These are phyloP conservation scores for Lochmaea capreae DNA, from an alignment of 2,888 invertebrate genomes.

Conservation along the genomic window DNA sequence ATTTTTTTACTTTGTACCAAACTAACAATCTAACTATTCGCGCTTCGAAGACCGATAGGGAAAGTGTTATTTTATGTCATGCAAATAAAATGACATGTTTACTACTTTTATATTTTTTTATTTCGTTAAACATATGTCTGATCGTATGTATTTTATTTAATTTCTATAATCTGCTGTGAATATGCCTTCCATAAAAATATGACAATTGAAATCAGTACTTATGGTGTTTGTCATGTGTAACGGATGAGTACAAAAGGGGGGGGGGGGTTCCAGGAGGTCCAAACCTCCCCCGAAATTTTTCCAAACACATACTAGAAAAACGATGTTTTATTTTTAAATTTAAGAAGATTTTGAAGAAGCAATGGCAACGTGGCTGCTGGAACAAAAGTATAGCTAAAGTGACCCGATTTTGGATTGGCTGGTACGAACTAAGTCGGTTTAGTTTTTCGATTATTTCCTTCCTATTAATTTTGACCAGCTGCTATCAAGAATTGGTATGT, in stretches of 20 bases:
- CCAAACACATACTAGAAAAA: too few species aligned
- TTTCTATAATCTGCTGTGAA: not conserved
- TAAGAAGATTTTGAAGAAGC: too few species aligned
- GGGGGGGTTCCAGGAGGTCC: too few species aligned
- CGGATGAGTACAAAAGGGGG: not conserved
- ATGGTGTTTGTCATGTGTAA: not conserved
- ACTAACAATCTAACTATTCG: conserved; percentile 18
- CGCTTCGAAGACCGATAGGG: conserved; percentile 19
- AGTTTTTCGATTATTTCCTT: too few species aligned
- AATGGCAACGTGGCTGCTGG: not conserved
- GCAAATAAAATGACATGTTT: conserved; percentile 6
- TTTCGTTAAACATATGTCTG: not conserved
- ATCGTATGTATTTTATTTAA: not conserved
- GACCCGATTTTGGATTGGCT: too few species aligned
- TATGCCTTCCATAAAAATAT: not conserved
- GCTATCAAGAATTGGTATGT: too few species aligned
- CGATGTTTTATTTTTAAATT: too few species aligned
- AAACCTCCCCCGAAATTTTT: too few species aligned
- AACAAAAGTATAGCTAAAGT: too few species aligned
- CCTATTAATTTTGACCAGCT: too few species aligned
- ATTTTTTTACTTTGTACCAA: conserved; percentile 10
- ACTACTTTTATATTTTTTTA: not conserved
- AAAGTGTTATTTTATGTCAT: conserved; percentile 28
- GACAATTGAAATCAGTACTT: not conserved
- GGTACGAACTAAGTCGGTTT: too few species aligned